Conservation (phyloP, 2,888 invertebrate genomes). For the Acanthoscelides obtectus region DNA sequence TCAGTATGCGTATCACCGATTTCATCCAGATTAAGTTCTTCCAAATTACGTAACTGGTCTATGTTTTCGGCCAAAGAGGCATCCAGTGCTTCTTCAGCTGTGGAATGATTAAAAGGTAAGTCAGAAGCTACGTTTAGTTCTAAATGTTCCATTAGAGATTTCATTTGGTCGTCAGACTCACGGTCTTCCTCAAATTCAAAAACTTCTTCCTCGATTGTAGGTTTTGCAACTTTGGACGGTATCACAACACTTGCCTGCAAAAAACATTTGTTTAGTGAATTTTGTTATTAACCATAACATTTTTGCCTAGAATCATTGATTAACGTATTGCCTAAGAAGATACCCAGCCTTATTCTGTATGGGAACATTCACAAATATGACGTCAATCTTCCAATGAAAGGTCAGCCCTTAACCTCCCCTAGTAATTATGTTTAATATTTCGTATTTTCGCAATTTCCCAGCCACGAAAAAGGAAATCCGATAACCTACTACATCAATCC, state of each 20-base stretch:
- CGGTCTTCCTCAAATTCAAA: conserved; percentile 76
- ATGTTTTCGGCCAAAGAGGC: conserved; percentile 42
- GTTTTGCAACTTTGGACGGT: conserved; percentile 2
- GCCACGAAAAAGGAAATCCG: no score
- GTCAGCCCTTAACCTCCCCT: no score
- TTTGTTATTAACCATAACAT: no score
- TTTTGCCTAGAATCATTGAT: no score
- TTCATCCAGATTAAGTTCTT: conserved; percentile 50
- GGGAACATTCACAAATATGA: no score
- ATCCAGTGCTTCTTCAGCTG: conserved; percentile 53
- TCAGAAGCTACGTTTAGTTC: conserved; percentile 47
- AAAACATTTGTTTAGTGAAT: background rate
- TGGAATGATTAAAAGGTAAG: conserved; percentile 47
- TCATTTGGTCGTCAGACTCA: conserved; percentile 41
- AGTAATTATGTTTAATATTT: no score
- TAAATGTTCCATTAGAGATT: conserved; percentile 42
- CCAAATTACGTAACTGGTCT: conserved; percentile 39
- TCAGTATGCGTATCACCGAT: conserved; percentile 31
- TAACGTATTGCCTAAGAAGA: no score
- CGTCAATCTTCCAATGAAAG: no score
- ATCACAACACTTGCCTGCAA: background rate
- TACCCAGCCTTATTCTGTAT: no score
- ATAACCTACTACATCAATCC: no score
- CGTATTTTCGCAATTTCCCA: no score
- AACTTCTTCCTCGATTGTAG: conserved; percentile 49